These are phyloP conservation scores for Ypsolopha sequella DNA, from an alignment of 2,888 invertebrate genomes.

Conservation along the genomic window DNA sequence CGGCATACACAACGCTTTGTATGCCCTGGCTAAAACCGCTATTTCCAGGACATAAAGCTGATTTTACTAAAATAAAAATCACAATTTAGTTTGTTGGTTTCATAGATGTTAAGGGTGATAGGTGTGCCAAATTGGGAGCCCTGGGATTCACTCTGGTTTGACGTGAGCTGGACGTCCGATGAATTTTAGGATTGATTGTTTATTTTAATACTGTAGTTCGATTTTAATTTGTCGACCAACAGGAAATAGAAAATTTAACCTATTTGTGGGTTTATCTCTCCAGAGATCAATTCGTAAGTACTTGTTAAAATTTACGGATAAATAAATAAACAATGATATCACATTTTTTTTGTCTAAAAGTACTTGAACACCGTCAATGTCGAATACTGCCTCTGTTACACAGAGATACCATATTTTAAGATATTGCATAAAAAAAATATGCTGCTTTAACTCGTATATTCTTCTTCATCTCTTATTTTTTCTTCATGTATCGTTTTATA, in stretches of 20 bases:
- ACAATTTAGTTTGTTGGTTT: background rate
- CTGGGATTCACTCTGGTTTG: constrained; percentile 35
- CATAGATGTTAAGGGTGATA: constrained; percentile 40
- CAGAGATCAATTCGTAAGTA: too few relatives aligned
- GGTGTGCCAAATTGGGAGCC: constrained; percentile 54
- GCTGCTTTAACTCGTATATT: too few relatives aligned
- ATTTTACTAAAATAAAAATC: constrained; percentile 10
- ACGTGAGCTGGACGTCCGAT: constrained; percentile 46
- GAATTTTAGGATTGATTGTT: constrained; percentile 41
- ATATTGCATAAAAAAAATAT: too few relatives aligned
- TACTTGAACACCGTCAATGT: too few relatives aligned
- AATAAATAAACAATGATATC: too few relatives aligned
- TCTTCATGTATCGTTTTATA: too few relatives aligned
- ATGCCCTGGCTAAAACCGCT: background rate
- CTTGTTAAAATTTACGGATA: too few relatives aligned
- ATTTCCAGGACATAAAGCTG: constrained; percentile 12
- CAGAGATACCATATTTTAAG: too few relatives aligned
- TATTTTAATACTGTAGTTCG: constrained; percentile 10
- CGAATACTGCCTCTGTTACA: too few relatives aligned
- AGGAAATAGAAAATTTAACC: background rate
- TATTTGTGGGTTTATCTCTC: too few relatives aligned
- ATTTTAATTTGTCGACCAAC: background rate
- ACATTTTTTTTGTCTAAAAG: too few relatives aligned
- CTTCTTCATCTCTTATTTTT: too few relatives aligned
- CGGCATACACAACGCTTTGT: background rate